Conservation (phyloP, 2,797 vertebrate species). For the Lophotriccus pileatus region DNA sequence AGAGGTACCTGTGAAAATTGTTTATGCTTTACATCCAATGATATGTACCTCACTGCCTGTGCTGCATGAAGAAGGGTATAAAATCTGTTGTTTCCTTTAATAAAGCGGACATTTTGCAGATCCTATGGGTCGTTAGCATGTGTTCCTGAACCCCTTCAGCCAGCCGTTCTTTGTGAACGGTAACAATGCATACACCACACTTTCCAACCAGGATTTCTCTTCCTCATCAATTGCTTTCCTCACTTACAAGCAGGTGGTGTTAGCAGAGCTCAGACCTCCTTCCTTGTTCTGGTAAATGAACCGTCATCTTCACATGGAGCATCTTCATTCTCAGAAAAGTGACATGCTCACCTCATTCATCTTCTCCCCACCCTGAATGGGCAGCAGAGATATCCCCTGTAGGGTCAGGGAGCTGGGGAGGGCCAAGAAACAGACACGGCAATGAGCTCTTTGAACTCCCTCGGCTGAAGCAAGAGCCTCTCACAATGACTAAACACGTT, state of each 20-base stretch:
- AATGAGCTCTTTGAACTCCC: background rate
- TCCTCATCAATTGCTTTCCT: background rate
- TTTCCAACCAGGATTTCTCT: background rate
- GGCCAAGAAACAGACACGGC: background rate
- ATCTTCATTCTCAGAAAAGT: background rate
- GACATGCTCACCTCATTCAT: background rate
- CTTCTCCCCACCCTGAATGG: background rate
- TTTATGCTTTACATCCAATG: too few relatives aligned
- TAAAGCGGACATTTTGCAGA: too few relatives aligned
- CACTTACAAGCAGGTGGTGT: background rate
- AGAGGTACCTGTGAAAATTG: too few relatives aligned
- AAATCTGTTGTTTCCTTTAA: too few relatives aligned
- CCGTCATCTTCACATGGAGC: background rate
- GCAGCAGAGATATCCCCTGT: background rate
- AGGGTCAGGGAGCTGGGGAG: background rate
- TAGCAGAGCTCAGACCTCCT: background rate
- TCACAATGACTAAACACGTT: background rate
- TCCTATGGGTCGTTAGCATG: too few relatives aligned
- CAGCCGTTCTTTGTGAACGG: too few relatives aligned
- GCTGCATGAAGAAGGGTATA: too few relatives aligned
- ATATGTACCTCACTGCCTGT: too few relatives aligned
- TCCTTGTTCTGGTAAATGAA: accelerated
- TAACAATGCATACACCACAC: accelerated
- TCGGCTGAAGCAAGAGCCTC: background rate
- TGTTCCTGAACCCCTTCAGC: too few relatives aligned